Base-by-base conservation (phyloP, 2,888 invertebrate species). In the Oithona nana region DNA sequence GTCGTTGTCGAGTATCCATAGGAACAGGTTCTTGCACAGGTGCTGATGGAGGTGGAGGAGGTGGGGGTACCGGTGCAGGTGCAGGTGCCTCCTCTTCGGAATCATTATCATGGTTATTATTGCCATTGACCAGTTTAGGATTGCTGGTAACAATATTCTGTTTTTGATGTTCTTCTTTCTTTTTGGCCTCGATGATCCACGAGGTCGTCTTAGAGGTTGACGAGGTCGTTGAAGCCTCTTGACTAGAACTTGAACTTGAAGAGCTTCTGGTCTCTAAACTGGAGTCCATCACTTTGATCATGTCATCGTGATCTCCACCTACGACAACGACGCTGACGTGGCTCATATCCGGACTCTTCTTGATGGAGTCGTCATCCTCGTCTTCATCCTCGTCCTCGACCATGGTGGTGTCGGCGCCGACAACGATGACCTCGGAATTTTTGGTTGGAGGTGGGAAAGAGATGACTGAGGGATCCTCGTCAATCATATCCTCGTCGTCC, bases 241-340 rank as follows among this genome's bases (percentile, higher is more conserved):
- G 39, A 39, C 39, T 39, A 39, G 39, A 39, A 11, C 39, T 39
- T 39, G 39, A 39, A 16, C 8, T 11, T 6, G 39, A 39, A 16
- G 39, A 39, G 39, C 8, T 11, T 11, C 8, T 11, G 39, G 39
- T 39, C 6, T 39, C 39, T 16, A 39, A 11, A 16, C 39, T 39
- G 39, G 8, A 11, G 39, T 39, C 39, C 39, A 39, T 39, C 8
- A 39, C 39, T 6, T 39, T 6, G 16, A 39, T 16, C 8, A 6
- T 16, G 6, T 39, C 84, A n/a, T n/a, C n/a, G n/a, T n/a, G n/a
- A n/a, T n/a, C n/a, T 69, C 84, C 83, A 59, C 88, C 89, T 20
- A 90, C 88, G 29, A 87, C 87, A 65, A 90, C 88, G 64, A 90
- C 89, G 0, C 89, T 89, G 63, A 90, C 88, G 74, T 90, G 89